Conservation (phyloP, 2,113 vertebrate genomes). For the Accipiter virgatus region DNA sequence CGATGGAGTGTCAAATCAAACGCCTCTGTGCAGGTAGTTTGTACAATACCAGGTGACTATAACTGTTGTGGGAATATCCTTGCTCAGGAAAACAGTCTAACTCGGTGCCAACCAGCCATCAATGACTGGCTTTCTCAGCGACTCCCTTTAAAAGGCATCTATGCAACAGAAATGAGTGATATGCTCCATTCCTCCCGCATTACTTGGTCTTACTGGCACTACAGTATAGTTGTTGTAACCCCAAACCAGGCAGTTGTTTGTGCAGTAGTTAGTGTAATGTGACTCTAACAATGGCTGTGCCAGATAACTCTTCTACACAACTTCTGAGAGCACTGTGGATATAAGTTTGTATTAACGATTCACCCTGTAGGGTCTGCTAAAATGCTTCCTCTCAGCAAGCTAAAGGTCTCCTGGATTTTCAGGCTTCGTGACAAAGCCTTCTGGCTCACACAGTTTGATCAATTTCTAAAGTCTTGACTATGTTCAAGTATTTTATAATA, state of each 20-base stretch:
- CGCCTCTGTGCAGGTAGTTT: constrained; percentile 17
- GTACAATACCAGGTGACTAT: constrained; percentile 19
- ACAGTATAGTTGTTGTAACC: constrained; percentile 2
- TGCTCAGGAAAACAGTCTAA: not conserved
- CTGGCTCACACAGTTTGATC: constrained; percentile 1
- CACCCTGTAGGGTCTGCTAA: constrained; percentile 8
- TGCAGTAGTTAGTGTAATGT: constrained; percentile 17
- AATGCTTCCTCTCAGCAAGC: not conserved
- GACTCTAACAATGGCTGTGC: not conserved
- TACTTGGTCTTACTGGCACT: not conserved
- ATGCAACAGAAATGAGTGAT: constrained; percentile 5
- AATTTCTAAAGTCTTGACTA: constrained; percentile 19
- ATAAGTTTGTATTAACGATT: constrained; percentile 21
- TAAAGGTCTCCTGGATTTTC: constrained; percentile 45
- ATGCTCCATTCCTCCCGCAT: not conserved
- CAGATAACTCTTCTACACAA: constrained; percentile 53
- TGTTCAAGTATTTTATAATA: constrained; percentile 34
- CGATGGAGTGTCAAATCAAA: not conserved
- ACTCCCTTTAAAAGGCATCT: constrained; percentile 28
- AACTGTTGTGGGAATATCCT: constrained; percentile 23
- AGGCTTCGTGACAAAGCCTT: not conserved
- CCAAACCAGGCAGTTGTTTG: constrained; percentile 57
- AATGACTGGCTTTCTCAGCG: not conserved
- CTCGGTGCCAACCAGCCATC: not conserved
- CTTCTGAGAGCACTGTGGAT: not conserved